Evolutionary conservation across 2,797 vertebrate genomes (phyloP).

Genomic region (Ptychobarbus kaznakovi): DNA sequence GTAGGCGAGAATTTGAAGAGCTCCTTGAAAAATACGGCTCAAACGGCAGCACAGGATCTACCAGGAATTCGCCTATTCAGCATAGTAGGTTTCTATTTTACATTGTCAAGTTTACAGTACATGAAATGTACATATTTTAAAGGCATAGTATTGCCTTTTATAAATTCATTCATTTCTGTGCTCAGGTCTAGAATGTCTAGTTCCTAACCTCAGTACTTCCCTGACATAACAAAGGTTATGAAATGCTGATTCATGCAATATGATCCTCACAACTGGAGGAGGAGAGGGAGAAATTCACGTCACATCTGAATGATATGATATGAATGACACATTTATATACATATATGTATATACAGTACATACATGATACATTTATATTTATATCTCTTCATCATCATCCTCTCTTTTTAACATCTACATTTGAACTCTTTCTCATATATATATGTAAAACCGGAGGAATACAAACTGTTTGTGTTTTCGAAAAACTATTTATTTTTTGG

Average conservation of each 20-base stretch:
- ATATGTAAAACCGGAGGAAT: background rate
- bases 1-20: conserved; percentile 89
- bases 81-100: conserved; percentile 58
- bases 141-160: background rate
- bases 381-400: background rate
- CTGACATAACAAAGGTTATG: conserved; percentile 9
- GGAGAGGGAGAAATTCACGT: background rate
- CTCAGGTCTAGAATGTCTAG: background rate
- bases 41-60: conserved; percentile 86
- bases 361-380: no score
- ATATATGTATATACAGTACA: no score
- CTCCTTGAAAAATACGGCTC: conserved; percentile 88
- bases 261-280: background rate
- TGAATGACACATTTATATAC: no score
- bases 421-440: background rate
- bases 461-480: background rate
- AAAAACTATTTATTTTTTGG: background rate
- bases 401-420: background rate
- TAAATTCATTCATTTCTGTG: background rate
- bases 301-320: background rate
- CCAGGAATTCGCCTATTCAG: conserved; percentile 84
- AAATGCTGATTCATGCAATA: conserved; percentile 22
- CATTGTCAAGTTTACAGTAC: background rate
- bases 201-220: background rate
- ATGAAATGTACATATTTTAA: background rate